Evolutionary conservation across 2,797 vertebrate species (phyloP).

Genomic region (Centroberyx gerrardi): DNA sequence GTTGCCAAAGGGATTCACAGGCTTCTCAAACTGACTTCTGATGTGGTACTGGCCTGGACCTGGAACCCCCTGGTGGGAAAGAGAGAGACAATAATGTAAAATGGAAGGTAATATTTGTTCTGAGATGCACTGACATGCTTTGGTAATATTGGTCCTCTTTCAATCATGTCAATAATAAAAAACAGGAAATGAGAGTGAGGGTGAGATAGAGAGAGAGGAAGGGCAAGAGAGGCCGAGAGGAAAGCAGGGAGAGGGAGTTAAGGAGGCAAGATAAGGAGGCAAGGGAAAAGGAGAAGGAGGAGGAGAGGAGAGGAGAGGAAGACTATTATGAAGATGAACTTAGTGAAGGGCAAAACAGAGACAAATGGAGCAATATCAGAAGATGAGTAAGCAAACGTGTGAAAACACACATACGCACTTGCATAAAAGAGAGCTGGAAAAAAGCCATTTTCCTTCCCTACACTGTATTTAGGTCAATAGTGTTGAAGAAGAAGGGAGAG

Average conservation of each 20-base stretch:
- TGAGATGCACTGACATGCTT: constrained; percentile 13
- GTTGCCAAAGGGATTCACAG: constrained; percentile 36
- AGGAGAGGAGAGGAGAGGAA: constrained; percentile 1
- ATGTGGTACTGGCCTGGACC: constrained; percentile 82
- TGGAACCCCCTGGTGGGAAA: constrained; percentile 74
- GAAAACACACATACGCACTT: neutral
- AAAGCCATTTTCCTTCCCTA: neutral
- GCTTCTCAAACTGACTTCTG: constrained; percentile 80
- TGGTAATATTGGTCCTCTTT: neutral
- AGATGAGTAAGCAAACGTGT: constrained; percentile 18
- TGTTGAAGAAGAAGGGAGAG: neutral
- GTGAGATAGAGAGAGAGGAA: constrained; percentile 5
- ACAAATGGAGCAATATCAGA: constrained; percentile 24
- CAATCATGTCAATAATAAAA: neutral
- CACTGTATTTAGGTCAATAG: constrained; percentile 16
- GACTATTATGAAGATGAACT: constrained; percentile 4
- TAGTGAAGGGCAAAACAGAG: constrained; percentile 8
- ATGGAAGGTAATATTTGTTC: constrained; percentile 18
- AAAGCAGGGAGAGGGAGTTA: neutral
- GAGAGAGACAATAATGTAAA: constrained; percentile 33
- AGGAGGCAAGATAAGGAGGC: no score
- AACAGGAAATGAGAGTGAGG: neutral
- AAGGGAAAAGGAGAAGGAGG: neutral
- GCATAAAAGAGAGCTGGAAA: neutral
- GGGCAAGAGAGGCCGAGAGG: neutral